Evolutionary conservation across 2,797 vertebrate genomes (phyloP).

Genomic region (Alectoris magna): DNA sequence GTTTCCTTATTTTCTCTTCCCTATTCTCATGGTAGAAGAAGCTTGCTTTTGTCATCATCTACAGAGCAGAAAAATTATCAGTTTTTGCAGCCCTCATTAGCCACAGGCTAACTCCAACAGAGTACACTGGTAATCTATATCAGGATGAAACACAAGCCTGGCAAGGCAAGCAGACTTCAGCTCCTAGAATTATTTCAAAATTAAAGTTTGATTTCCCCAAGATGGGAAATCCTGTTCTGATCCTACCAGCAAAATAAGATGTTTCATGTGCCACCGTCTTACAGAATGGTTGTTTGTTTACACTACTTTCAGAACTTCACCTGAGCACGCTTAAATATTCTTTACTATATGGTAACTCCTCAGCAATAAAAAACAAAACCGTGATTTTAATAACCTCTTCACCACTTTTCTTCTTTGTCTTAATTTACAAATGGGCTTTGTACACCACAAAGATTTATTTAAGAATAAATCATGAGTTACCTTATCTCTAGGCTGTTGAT

Average conservation of each 20-base stretch:
- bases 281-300: not conserved
- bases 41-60: not conserved
- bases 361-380: not conserved
- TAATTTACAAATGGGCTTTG: not conserved
- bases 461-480: slow-evolving; percentile 62
- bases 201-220: not conserved
- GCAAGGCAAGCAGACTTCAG: not conserved
- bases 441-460: not conserved
- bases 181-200: not conserved
- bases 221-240: not conserved
- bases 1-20: not conserved
- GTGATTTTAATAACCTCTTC: not conserved
- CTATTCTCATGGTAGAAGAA: not conserved
- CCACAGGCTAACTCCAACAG: not conserved
- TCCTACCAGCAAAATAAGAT: not conserved
- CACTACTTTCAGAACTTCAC: not conserved
- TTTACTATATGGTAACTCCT: not conserved
- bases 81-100: not conserved
- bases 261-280: not conserved
- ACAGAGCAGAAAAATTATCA: not conserved
- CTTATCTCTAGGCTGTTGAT: slow-evolving; percentile 75
- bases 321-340: not conserved
- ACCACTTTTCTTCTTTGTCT: not conserved
- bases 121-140: not conserved
- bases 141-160: not conserved